These are phyloP conservation scores for Eristalinus sepulchralis DNA, from an alignment of 2,888 invertebrate species.

Conservation along the genomic window DNA sequence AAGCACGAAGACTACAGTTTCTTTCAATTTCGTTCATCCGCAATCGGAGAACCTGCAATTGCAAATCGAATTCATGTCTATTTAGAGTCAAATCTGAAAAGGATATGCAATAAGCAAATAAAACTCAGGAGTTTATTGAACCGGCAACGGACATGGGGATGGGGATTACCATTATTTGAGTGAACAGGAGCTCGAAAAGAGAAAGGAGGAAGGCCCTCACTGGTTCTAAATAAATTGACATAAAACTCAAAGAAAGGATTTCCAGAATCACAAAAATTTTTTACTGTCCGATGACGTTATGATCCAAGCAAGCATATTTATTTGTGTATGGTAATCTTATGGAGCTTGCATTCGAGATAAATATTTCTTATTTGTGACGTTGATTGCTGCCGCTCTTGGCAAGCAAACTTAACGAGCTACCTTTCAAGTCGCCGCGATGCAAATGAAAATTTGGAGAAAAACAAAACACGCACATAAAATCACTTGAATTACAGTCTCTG, in stretches of 20 bases:
- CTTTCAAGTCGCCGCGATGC: constrained; percentile 40
- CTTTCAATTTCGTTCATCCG: constrained; percentile 19
- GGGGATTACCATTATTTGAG: constrained; percentile 41
- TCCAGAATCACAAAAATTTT: constrained; percentile 38
- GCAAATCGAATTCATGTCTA: background rate
- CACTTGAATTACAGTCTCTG: constrained; percentile 31
- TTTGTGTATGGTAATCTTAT: constrained; percentile 54
- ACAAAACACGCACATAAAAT: background rate
- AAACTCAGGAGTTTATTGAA: constrained; percentile 11
- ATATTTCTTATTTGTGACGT: constrained; percentile 65
- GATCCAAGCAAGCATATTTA: constrained; percentile 44
- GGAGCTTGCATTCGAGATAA: constrained; percentile 46
- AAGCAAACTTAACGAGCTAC: constrained; percentile 30
- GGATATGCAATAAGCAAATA: constrained; percentile 31
- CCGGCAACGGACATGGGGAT: background rate
- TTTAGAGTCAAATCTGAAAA: constrained; percentile 9
- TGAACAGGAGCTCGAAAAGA: constrained; percentile 38
- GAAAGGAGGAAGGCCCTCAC: constrained; percentile 53
- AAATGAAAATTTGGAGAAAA: constrained; percentile 25
- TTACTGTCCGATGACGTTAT: constrained; percentile 52
- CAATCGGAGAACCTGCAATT: background rate
- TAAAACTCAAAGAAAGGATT: constrained; percentile 40
- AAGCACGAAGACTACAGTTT: constrained; percentile 11
- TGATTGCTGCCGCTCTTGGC: constrained; percentile 55
- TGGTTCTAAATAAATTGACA: constrained; percentile 49